Conservation (phyloP, 2,888 invertebrate species). For the Furcula furcula region DNA sequence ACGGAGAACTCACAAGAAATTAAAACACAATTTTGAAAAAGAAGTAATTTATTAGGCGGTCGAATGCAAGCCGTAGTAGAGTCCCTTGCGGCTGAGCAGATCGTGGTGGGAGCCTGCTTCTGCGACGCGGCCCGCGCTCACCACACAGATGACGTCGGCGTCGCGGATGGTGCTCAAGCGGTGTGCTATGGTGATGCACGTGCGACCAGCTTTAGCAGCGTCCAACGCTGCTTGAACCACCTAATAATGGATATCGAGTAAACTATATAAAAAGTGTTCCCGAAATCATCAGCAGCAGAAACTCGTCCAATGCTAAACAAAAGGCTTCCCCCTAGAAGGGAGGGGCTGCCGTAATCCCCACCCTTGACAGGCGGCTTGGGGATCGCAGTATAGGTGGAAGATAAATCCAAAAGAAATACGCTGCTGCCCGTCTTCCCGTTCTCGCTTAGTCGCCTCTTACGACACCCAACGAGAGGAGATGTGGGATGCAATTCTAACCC, state of each 20-base stretch:
- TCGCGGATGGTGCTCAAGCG: constrained; percentile 90
- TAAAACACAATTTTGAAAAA: not conserved
- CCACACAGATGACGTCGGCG: constrained; percentile 88
- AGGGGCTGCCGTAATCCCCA: too few species aligned
- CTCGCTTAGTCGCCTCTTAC: too few species aligned
- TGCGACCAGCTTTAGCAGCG: constrained; percentile 88
- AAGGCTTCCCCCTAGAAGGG: too few species aligned
- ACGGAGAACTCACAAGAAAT: too few species aligned
- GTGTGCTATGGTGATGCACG: constrained; percentile 93
- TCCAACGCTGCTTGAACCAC: constrained; percentile 90
- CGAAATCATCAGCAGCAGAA: constrained; percentile 7
- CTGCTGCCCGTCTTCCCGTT: too few species aligned
- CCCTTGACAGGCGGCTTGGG: too few species aligned
- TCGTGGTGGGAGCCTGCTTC: constrained; percentile 85
- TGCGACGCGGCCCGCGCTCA: constrained; percentile 82
- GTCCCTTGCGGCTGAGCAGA: constrained; percentile 80
- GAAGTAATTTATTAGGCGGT: constrained; percentile 12
- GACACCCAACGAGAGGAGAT: too few species aligned
- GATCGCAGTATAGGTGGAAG: too few species aligned
- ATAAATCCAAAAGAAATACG: too few species aligned
- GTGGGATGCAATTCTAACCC: too few species aligned
- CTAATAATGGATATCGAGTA: constrained; percentile 55
- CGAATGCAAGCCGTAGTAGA: constrained; percentile 78
- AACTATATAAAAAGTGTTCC: too few species aligned
- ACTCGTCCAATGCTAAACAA: constrained; percentile 78